These are phyloP conservation scores for Atta texana DNA, from an alignment of 1,140 invertebrate genomes.

Conservation along the genomic window DNA sequence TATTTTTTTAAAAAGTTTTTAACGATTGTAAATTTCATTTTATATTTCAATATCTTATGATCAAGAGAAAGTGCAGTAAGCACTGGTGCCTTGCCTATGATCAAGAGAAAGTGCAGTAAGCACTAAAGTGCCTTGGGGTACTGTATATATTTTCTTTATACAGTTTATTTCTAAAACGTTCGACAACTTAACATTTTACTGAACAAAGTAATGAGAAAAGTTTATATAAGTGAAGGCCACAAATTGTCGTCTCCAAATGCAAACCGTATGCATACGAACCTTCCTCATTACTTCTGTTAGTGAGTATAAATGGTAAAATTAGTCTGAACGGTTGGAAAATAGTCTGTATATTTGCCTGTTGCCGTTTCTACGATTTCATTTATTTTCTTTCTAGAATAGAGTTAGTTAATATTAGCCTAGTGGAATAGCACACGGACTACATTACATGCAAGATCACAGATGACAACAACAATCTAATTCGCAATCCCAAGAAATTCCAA, in stretches of 20 bases:
- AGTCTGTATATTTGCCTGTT: conserved; percentile 68
- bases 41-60: background rate
- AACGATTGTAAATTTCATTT: conserved; percentile 1
- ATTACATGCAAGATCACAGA: conserved; percentile 69
- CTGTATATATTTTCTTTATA: conserved; percentile 29
- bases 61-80: conserved; percentile 3
- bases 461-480: conserved; percentile 26
- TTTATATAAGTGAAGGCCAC: background rate
- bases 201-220: conserved; percentile 14
- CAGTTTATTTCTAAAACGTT: conserved; percentile 27
- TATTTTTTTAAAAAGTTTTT: background rate
- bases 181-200: background rate
- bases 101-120: conserved; percentile 18
- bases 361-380: conserved; percentile 58
- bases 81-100: too few species aligned
- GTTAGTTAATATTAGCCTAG: conserved; percentile 76
- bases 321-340: conserved; percentile 23
- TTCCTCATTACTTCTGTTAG: conserved; percentile 15
- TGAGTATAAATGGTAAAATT: conserved; percentile 17
- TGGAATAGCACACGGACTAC: conserved; percentile 74
- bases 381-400: conserved; percentile 73
- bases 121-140: too few species aligned
- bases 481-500: background rate
- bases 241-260: background rate
- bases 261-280: background rate